Conservation (phyloP, 2,113 vertebrate genomes). For the Otocyon megalotis region DNA sequence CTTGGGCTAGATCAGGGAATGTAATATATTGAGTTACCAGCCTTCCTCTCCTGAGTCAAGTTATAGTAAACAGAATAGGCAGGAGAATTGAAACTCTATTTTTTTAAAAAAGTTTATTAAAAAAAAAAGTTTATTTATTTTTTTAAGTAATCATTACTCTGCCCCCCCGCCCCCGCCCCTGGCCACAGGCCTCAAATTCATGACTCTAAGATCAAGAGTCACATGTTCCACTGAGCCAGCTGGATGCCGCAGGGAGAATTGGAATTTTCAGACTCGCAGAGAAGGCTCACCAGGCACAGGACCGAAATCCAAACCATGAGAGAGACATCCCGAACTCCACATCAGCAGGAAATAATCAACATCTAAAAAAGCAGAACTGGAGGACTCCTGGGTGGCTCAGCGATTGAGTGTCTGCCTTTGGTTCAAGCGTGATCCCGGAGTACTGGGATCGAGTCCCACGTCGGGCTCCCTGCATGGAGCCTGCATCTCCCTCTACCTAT, state of each 20-base stretch:
- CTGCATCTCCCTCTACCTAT: no score
- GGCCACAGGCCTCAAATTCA: accelerated
- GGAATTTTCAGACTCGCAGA: background rate
- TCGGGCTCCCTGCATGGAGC: no score
- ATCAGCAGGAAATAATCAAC: background rate
- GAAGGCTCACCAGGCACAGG: background rate
- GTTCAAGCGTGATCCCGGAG: no score
- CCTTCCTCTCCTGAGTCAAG: background rate
- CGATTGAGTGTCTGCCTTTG: no score
- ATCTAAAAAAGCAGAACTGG: background rate
- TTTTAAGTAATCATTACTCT: background rate
- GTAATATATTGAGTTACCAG: background rate
- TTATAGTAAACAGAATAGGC: background rate
- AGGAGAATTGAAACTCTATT: background rate
- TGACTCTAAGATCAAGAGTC: background rate
- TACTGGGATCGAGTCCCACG: no score
- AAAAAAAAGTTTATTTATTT: background rate
- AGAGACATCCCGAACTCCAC: background rate
- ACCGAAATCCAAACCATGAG: background rate
- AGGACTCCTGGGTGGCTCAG: no score
- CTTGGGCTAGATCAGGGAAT: background rate
- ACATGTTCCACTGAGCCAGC: background rate
- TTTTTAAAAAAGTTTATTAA: background rate
- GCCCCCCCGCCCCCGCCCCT: no score
- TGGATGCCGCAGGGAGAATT: background rate